Base-by-base conservation (phyloP, 1,140 invertebrate species). In the Drosophila santomea region DNA sequence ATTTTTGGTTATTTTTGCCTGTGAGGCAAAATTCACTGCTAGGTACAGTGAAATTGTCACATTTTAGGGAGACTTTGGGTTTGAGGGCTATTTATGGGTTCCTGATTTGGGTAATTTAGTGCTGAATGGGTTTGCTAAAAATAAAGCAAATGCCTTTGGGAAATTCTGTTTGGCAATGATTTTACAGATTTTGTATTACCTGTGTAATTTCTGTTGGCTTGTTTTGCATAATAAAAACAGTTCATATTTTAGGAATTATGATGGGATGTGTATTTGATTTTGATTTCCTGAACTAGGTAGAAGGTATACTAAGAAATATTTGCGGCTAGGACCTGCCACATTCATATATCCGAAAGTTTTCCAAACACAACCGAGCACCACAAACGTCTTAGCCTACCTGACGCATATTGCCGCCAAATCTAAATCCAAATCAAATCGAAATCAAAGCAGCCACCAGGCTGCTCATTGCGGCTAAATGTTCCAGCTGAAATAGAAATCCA, bases 361-460 rank as follows among this genome's bases (percentile, higher is more conserved):
- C 12, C 23, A 20, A 15, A 10, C 35, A 38, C 8, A 28, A 10
- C 11, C 17, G 15, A 20, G n/a, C 44, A 25, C 32, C 61, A 10
- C 43, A 50, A 14, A 45, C 41, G 39, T 45, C 41, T 45, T 32
- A 23, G 25, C 36, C n/a, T 14, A 62, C 45, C 32, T 68, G 38
- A 20, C 15, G n/a, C 20, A 57, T 38, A 68, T 62, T 74, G 54
- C 44, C 38, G 20, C 25, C 36, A 14, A 68, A 44, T 57, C 50
- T 12, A 45, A 82, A 68, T 78, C 62, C 54, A 4, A 48, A 47
- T 20, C 52, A 55, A 41, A 41, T 20, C 52, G 28, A 39, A 63
- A 74, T 82, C 79, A 82, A 88, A 79, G 83, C 58, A 68, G 86
- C 82, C 82, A 52, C 20, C 50, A 71, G 74, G 39, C 35, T 64